Evolutionary conservation across 2,888 invertebrate species (phyloP).

Genomic region (Hipparchia sbordonii): DNA sequence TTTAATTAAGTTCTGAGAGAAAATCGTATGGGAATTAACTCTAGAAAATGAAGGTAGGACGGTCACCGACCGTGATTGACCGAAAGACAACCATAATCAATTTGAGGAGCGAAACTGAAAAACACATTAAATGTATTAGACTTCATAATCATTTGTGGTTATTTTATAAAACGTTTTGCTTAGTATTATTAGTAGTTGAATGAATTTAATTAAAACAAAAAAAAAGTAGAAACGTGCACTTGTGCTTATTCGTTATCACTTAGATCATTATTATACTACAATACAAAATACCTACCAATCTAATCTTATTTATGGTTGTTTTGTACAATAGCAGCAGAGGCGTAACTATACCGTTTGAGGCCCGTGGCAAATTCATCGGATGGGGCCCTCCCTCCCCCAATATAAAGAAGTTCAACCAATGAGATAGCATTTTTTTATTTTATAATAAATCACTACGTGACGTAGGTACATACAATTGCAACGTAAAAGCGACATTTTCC

Average conservation of each 20-base stretch:
- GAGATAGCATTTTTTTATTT: too few relatives aligned
- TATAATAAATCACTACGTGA: too few relatives aligned
- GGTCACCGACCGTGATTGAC: too few relatives aligned
- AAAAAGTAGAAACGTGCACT: slow-evolving; percentile 2
- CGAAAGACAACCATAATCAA: too few relatives aligned
- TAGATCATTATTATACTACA: not conserved
- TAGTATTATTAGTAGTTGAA: too few relatives aligned
- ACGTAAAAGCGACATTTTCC: too few relatives aligned
- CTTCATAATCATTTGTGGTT: not conserved
- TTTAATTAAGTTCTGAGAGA: slow-evolving; percentile 13
- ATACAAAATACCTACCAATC: not conserved
- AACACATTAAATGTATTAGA: not conserved
- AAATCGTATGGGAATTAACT: slow-evolving; percentile 10
- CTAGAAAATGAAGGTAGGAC: not conserved
- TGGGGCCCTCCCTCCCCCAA: too few relatives aligned
- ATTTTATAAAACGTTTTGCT: not conserved
- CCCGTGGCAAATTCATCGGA: too few relatives aligned
- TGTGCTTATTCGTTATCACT: slow-evolving; percentile 4
- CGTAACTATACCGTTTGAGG: too few relatives aligned
- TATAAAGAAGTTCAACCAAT: too few relatives aligned
- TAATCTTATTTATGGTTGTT: not conserved
- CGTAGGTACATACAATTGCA: too few relatives aligned
- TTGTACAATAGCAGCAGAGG: too few relatives aligned
- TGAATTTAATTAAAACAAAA: not conserved
- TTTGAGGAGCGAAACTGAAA: not conserved